Evolutionary conservation across 1,140 invertebrate species (phyloP), one percentile per base, ranked within the genome.

Genomic region (Babylonia areolata): DNA sequence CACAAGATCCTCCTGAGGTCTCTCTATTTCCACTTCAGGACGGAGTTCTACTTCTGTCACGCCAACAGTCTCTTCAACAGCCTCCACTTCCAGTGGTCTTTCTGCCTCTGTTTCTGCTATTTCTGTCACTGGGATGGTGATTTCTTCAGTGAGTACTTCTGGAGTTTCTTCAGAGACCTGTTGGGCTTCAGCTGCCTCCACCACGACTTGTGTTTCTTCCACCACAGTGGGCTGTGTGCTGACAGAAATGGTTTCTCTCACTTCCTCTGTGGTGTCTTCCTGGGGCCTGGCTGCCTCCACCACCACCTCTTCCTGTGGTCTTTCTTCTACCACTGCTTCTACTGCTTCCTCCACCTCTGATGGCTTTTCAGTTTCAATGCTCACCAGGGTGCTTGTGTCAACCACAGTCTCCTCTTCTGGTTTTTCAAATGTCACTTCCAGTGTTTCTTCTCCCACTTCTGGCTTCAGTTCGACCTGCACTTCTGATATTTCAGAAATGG

Each of bases 401-500:
- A 33, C 64, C 11, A 71, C 78, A 51, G 54, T 11, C 23, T 54
- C 54, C n/a, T 81, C 58, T 78, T 58, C n/a, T 35, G 75, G 40
- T 31, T 79, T 75, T n/a, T 82, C 82, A 54, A 54, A 37, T 23
- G 64, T 31, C 79, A 81, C 37, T 79, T 84, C 84, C n/a, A 33
- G 73, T 35, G 77, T 54, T 33, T 88, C 87, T 81, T 86, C 87
- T 37, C 77, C 73, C 64, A 85, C 83, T 33, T 87, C 84, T 77
- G 37, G 46, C 54, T 64, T 37, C 12, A 75, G 6, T n/a, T 87
- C 85, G 31, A 80, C 69, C 84, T 84, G 28, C 12, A 73, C 87
- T 84, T 87, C 84, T n/a, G 84, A 77, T 69, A 87, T 82, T 37
- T 87, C 87, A 51, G 87, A 78, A 77, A 81, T 85, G 40, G 81